Base-by-base conservation (phyloP, 2,888 invertebrate species). In the Operophtera brumata region DNA sequence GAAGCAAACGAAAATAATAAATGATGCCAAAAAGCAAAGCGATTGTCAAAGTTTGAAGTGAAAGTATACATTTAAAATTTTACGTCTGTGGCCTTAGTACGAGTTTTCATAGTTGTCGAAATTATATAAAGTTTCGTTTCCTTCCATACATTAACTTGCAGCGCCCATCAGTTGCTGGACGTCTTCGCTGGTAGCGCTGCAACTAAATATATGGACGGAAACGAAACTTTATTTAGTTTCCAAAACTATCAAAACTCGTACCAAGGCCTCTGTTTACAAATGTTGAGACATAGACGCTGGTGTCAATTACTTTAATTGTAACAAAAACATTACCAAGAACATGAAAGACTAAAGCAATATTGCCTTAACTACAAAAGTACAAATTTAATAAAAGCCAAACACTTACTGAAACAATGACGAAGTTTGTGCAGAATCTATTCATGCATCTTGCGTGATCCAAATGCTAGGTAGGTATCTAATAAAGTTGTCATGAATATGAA, bases 381-480 rank as follows among this genome's bases (percentile, higher is more conserved):
- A 28, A 54, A 30, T 20, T 32, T 12, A 28, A 60, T 57, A 50
- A 54, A 62, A 70, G 69, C 71, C 59, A 57, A 67, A 77, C 70
- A 79, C 71, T 75, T 72, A 73, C 71, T 77, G 75, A 69, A 72
- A 77, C 66, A 78, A 79, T 79, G 75, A 75, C 67, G 73, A 71
- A 60, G 70, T 69, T 72, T 76, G 83, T 86, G 83, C 79, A 61
- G 73, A 72, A 59, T 57, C 62, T 61, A 76, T 69, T 78, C 86
- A 87, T 88, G 86, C 86, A 80, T 78, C 80, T 78, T 77, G 77
- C 73, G 82, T 80, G 77, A 77, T 76, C 82, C 75, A 68, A 77
- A 70, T 76, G 20, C 20, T 20, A 20, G 20, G 20, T 20, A 64
- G 75, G 77, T 83, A 82, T 81, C 84, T 84, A 85, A 44, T 72